Evolutionary conservation across 2,113 vertebrate species (phyloP), one percentile per base, ranked within the genome.

Genomic region (Aix galericulata): DNA sequence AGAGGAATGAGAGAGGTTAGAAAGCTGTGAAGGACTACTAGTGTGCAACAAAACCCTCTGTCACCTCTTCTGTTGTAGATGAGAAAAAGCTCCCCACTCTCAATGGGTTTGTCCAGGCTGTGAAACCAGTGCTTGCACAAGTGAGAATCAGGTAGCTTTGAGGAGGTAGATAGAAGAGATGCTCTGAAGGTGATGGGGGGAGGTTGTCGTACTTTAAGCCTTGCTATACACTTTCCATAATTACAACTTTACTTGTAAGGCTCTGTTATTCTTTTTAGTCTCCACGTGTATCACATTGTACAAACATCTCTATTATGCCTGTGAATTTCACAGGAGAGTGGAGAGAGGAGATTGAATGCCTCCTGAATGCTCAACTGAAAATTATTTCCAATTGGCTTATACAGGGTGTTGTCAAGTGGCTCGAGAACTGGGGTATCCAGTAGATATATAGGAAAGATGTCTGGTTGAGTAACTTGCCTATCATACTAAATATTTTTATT

Each of bases 191-290:
- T 50, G 31, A 6, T 12, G 13, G 18, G 4, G 6, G 16, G 9
- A 50, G 11, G 2, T 1, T 71, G 62, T 18, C 1, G 0, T 52
- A 34, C 11, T 74, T 62, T 1, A 32, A 44, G 13, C 21, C 52
- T 71, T 59, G 18, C 26, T 22, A 11, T 40, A 20, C 3, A 0
- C n/a, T 53, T 27, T n/a, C 13, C 18, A 7, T n/a, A 71, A 31
- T 55, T 59, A 38, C 13, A 66, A 29, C 31, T 71, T 53, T 69
- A 36, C 53, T 29, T 17, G 25, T 26, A 69, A 75, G 18, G 25
- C 9, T 52, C n/a, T 38, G 69, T 38, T 69, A 69, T 5, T 17
- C 22, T 50, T 67, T 44, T 68, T 53, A 58, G 36, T 58, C 36
- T 56, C 42, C 21, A 40, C 27, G n/a, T 22, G 29, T 78, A n/a